Conservation (phyloP, 1,140 invertebrate genomes). For the Diachasma alloeum region DNA sequence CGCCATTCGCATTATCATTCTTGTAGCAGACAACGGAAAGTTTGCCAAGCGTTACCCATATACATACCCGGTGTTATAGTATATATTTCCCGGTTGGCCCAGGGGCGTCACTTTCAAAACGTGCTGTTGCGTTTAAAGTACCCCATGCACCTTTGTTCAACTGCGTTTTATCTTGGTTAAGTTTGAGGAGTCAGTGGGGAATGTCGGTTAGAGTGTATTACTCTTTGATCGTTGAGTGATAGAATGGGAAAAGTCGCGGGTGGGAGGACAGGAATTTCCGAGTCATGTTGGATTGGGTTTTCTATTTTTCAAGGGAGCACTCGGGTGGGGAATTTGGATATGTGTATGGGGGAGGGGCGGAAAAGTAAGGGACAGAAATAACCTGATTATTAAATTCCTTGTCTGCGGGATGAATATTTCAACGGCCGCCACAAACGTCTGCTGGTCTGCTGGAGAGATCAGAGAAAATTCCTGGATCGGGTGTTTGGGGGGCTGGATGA, state of each 20-base stretch:
- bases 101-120: slow-evolving; percentile 11
- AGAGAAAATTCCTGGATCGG: too few relatives aligned
- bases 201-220: not conserved
- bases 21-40: slow-evolving; percentile 53
- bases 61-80: not conserved
- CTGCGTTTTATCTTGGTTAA: slow-evolving; percentile 7
- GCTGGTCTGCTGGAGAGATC: not conserved
- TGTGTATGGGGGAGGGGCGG: too few relatives aligned
- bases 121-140: slow-evolving; percentile 12
- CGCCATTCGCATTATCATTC: slow-evolving; percentile 55
- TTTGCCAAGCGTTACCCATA: slow-evolving; percentile 32
- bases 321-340: too few relatives aligned
- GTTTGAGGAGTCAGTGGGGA: not conserved
- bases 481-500: too few relatives aligned
- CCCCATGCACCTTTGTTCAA: slow-evolving; percentile 7
- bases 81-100: slow-evolving; percentile 8
- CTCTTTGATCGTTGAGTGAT: not conserved
- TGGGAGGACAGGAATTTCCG: not conserved
- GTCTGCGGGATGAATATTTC: slow-evolving; percentile 14
- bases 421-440: not conserved
- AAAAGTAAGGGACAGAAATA: not conserved
- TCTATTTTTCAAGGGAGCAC: too few relatives aligned
- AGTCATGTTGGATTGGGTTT: too few relatives aligned
- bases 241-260: too few relatives aligned
- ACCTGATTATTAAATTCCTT: slow-evolving; percentile 29